These are phyloP conservation scores for Pseudomyrmex pallidus DNA, from an alignment of 1,140 invertebrate species.

Conservation along the genomic window DNA sequence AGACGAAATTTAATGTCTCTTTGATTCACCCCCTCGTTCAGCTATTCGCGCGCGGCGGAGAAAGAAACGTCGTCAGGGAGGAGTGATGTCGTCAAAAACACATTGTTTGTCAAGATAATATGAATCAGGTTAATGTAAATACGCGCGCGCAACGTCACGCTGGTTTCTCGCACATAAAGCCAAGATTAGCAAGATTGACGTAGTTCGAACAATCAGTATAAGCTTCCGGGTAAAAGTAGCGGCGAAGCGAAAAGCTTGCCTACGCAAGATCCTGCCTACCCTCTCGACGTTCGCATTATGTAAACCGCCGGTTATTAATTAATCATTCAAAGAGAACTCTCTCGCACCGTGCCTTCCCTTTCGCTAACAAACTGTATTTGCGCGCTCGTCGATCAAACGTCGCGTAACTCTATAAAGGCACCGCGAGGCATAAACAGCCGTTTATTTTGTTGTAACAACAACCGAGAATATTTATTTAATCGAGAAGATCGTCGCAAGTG, in stretches of 20 bases:
- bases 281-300: background rate
- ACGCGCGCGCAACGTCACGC: background rate
- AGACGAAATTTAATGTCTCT: too few species aligned
- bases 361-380: conserved; percentile 19
- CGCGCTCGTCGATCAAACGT: conserved; percentile 1
- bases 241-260: background rate
- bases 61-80: background rate
- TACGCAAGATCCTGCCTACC: conserved; percentile 20
- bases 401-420: background rate
- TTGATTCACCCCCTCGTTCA: background rate
- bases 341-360: background rate
- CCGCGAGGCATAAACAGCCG: background rate
- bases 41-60: background rate
- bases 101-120: conserved; percentile 2
- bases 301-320: conserved; percentile 41
- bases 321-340: conserved; percentile 19
- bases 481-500: background rate
- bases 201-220: background rate
- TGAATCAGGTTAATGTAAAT: conserved; percentile 54
- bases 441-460: background rate
- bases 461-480: too few species aligned
- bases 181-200: conserved; percentile 71
- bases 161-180: conserved; percentile 64
- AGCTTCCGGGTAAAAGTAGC: conserved; percentile 11
- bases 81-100: background rate